Evolutionary conservation across 2,888 invertebrate genomes (phyloP).

Genomic region (Caenorhabditis sp.): DNA sequence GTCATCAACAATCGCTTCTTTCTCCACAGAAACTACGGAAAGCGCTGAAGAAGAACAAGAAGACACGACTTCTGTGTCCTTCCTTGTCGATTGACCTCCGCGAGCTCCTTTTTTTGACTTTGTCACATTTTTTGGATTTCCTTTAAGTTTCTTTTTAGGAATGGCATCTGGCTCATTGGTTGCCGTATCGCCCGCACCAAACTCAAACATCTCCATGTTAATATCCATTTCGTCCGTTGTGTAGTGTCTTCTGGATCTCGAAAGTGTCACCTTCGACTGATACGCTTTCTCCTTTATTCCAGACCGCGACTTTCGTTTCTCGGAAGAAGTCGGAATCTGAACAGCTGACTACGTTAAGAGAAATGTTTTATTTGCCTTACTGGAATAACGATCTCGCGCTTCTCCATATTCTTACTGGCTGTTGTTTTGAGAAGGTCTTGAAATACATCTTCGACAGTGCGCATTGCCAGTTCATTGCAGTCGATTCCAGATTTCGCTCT

Average conservation of each 20-base stretch:
- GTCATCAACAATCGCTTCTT: no score
- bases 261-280: background rate
- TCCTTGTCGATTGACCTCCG: no score
- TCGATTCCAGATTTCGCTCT: background rate
- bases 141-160: background rate
- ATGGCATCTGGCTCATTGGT: background rate
- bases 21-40: no score
- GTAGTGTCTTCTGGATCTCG: slow-evolving; percentile 11
- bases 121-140: background rate
- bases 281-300: slow-evolving; percentile 22
- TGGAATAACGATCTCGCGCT: no score
- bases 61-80: no score
- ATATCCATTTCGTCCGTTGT: background rate
- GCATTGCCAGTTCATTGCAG: background rate
- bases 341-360: background rate
- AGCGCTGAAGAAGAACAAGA: no score
- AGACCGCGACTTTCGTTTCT: background rate
- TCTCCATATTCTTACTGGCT: no score
- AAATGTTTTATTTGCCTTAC: no score
- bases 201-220: background rate
- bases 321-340: background rate
- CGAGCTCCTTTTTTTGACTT: no score
- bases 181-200: background rate
- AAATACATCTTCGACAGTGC: background rate
- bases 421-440: background rate